Base-by-base conservation (phyloP, 30 jellyfish, hydroid and myxozoan genomes). In the Hydractinia symbiolongicarpus region DNA sequence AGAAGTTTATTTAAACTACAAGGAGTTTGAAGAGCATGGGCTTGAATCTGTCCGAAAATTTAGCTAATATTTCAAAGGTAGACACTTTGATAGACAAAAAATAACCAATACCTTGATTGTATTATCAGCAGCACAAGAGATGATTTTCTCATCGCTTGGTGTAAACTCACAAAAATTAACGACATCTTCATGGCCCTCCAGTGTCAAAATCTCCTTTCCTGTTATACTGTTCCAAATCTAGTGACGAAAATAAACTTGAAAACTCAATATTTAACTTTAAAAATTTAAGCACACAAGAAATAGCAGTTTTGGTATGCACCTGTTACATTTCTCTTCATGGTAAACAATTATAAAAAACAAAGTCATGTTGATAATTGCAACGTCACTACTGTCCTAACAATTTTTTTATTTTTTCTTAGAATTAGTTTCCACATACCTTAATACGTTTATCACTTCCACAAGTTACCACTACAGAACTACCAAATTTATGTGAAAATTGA, bases 121-220 rank as follows among this genome's bases (percentile, higher is more conserved):
- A 9, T 80, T 83, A 74, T 91, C 98, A 44, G 89, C 95, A 49
- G 98, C 86, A 5, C 94, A 64, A 8, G 98, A 70, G 13, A 76
- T 84, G 68, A 91, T 86, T 15, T 64, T 49, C 53, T 66, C 78
- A 50, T 86, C 80, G 54, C 86, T 95, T 5, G 96, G 87, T 5
- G 98, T 79, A 86, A 91, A 91, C 69, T 78, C 89, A 69, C 98
- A 91, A 79, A 91, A 78, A 8, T 76, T 66, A 16, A 86, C 96
- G 6, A 85, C 72, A 50, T 82, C 96, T 5, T 86, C 73, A 67
- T 90, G 97, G 4, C 97, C 97, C 7, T 76, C 79, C 4, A 90
- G 72, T n/a, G 92, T 54, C 53, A 79, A 21, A 73, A 81, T 50
- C 16, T 60, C 81, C 71, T 86, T 50, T 4, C 95, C 95, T 50